Evolutionary conservation across 2,113 vertebrate species (phyloP), one percentile per base, ranked within the genome.

Genomic region (Chrysemys picta): DNA sequence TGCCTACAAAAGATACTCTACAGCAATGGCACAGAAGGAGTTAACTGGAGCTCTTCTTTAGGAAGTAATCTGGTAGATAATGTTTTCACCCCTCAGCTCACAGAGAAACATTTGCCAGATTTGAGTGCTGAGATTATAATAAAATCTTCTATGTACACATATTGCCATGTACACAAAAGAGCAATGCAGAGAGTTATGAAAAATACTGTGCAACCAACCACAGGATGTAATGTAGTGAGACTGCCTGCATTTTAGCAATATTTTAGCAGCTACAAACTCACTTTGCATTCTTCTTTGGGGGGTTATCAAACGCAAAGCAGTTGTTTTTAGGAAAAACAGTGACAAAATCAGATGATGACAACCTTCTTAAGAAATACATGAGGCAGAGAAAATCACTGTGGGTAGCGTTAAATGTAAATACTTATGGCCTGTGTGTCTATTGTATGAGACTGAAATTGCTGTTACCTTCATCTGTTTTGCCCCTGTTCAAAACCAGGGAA

Each of bases 401-500:
- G 1, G 29, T 38, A 72, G 38, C 1, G 0, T 0, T 19, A 45
- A 84, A 92, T 1, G 1, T 35, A 95, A 93, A 80, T 59, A 89
- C 47, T 92, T 88, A 87, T 72, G 83, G 42, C 82, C 93, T 89
- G 45, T 82, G 7, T 1, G 29, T 57, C 69, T n/a, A 57, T 16
- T 88, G 45, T 57, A 11, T 35, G 95, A 85, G 29, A 93, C n/a
- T 52, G 84, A 91, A 1, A 25, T 42, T 29, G 29, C 45, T 47
- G 27, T 72, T 88, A 56, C 13, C 50, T 79, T 38, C 50, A 69
- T n/a, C 75, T 50, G 54, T 80, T 85, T 50, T 79, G 65, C 19
- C n/a, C 9, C 35, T 38, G 5, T 47, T 47, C 38, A 47, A 89
- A 93, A 27, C 31, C 31, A 53, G 91, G 59, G 50, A 95, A 88